phyloP scores from a whole-genome alignment of 2,888 invertebrate species.

The Agonopterix arenella region DNA sequence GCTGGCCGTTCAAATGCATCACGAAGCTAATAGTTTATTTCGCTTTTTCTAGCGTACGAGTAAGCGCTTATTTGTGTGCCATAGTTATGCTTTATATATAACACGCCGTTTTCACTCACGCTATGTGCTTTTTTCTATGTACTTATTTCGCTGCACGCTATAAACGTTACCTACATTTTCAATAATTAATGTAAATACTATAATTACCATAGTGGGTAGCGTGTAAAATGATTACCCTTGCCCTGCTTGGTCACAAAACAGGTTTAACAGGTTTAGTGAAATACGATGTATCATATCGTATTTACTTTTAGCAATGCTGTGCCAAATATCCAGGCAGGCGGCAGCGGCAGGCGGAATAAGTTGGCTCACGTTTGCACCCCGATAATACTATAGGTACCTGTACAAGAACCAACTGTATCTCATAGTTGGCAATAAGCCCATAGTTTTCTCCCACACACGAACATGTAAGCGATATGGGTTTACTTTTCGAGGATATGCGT shows the following conservation, averaged over 20 bases:
- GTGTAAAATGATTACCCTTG: background rate
- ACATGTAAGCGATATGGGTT: background rate
- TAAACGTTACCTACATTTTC: background rate
- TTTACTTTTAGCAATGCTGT: constrained; percentile 1
- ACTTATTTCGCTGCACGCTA: background rate
- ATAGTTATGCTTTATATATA: too few species aligned
- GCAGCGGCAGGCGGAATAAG: constrained; percentile 15
- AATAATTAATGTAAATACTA: background rate
- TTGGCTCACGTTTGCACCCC: constrained; percentile 24
- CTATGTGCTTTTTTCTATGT: background rate
- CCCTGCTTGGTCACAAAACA: background rate
- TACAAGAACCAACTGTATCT: constrained; percentile 20
- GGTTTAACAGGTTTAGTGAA: too few species aligned
- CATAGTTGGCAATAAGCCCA: constrained; percentile 29
- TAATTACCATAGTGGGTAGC: background rate
- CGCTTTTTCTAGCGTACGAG: too few species aligned
- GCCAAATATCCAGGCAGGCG: constrained; percentile 3
- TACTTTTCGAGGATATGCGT: too few species aligned
- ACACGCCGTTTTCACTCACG: background rate
- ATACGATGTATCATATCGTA: background rate
- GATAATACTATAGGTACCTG: constrained; percentile 1
- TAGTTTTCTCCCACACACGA: constrained; percentile 15
- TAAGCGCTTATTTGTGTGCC: too few species aligned
- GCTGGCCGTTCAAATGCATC: too few species aligned
- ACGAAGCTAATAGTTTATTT: too few species aligned